Percentiles rank a stretch among this genome's conserved stretches.
Conservation (phyloP, 1,140 invertebrate species). For the Eubasilissa regina region DNA sequence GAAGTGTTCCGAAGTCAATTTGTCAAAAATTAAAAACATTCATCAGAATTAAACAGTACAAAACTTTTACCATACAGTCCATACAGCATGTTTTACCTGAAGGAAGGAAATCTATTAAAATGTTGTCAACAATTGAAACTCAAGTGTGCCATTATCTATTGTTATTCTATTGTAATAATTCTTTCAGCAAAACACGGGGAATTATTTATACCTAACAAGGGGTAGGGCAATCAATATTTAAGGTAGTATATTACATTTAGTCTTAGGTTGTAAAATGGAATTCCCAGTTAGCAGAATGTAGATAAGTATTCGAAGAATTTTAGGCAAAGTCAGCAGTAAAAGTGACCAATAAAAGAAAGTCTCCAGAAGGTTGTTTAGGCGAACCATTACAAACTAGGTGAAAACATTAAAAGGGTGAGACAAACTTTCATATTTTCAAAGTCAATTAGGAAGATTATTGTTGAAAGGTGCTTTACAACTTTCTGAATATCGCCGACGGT, state of each 20-base stretch:
- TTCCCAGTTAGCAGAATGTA: constrained; percentile 29
- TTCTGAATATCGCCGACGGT: too few relatives aligned
- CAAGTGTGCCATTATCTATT: not conserved
- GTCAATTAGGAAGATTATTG: too few relatives aligned
- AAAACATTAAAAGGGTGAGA: not conserved
- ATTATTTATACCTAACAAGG: constrained; percentile 1
- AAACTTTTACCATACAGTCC: too few relatives aligned
- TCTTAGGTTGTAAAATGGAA: not conserved
- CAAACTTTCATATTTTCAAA: not conserved
- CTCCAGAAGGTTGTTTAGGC: not conserved
- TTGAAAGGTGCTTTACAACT: too few relatives aligned
- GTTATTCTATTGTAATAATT: not conserved
- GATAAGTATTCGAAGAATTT: constrained; percentile 19
- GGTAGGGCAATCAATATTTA: not conserved
- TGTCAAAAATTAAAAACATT: too few relatives aligned
- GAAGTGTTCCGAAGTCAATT: too few relatives aligned
- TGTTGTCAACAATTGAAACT: too few relatives aligned
- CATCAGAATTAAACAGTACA: too few relatives aligned
- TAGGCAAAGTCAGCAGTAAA: constrained; percentile 1
- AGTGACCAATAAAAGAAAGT: constrained; percentile 2
- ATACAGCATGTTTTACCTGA: too few relatives aligned
- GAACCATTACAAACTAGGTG: not conserved
- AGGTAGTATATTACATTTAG: not conserved
- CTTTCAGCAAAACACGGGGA: not conserved
- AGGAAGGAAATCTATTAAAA: too few relatives aligned